Evolutionary conservation across 2,797 vertebrate genomes (phyloP), one percentile per base, ranked within the genome.

Genomic region (Saxicola maurus): DNA sequence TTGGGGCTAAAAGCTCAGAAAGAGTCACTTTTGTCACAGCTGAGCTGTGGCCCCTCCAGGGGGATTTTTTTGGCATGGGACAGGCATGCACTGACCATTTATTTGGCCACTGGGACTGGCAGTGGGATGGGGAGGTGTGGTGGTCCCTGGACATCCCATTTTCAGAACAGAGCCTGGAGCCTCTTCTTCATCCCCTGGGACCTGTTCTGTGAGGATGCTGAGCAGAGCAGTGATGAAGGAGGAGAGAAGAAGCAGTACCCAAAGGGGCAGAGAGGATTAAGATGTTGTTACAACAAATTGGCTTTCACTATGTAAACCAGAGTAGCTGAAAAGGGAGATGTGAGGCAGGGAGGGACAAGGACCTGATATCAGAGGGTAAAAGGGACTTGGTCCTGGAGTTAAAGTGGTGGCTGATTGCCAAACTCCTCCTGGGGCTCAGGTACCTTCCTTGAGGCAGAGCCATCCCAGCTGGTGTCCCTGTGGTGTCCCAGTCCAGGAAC

Each of bases 381-480:
- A 53, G 30, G 33, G 5, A 2, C 25, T 82, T 40, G 25, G 5
- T 74, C 15, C 33, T 62, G 60, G 23, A 37, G 30, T 42, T 48
- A 25, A 43, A n/a, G 53, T 0, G 0, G 10, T 33, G 64, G 7
- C n/a, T 30, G 20, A 31, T 46, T 59, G 9, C 5, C 2, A 7
- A 25, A 37, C 18, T 55, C 21, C 35, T 80, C 17, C 21, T 25
- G 42, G 30, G 27, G 10, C 17, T 57, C 1, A 0, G 38, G 27
- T 13, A n/a, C 35, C 10, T 57, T 73, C 31, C 48, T 16, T 0
- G 57, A 24, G 33, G 42, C 55, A 80, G 73, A 69, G 56, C 28
- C 28, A 7, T 17, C 37, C n/a, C 3, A 4, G 52, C 21, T 4
- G 5, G 62, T 67, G 59, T n/a, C 20, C 42, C 51, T 4, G 2